Evolutionary conservation across 2,113 vertebrate genomes (phyloP).

Genomic region (Vulpes lagopus): DNA sequence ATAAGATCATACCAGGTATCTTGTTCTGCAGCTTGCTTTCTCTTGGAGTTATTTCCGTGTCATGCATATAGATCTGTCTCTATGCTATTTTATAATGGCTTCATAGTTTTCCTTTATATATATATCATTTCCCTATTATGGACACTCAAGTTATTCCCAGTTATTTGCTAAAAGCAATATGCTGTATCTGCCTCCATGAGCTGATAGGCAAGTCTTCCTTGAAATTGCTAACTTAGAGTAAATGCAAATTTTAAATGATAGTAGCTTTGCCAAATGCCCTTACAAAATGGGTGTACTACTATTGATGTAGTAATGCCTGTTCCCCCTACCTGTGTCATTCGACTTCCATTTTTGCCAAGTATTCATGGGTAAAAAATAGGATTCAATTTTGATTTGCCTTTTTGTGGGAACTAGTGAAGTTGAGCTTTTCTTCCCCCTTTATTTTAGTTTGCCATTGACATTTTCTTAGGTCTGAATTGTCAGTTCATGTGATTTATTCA

Average conservation of each 20-base stretch:
- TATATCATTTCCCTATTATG: background rate
- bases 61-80: background rate
- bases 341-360: background rate
- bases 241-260: background rate
- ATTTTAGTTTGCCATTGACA: background rate
- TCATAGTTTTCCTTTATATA: background rate
- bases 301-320: background rate
- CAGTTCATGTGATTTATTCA: background rate
- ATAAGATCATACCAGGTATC: background rate
- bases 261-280: background rate
- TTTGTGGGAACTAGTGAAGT: background rate
- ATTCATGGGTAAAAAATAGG: background rate
- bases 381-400: background rate
- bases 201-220: background rate
- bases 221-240: background rate
- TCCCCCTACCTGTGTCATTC: background rate
- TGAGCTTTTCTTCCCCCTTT: background rate
- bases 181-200: background rate
- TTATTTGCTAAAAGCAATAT: background rate
- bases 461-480: background rate
- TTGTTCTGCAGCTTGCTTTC: background rate
- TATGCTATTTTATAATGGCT: background rate
- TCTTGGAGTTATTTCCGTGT: background rate
- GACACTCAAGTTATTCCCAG: background rate
- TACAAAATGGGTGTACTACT: accelerated